Base-by-base conservation (phyloP, 1,140 invertebrate genomes). In the Drosophila tani region DNA sequence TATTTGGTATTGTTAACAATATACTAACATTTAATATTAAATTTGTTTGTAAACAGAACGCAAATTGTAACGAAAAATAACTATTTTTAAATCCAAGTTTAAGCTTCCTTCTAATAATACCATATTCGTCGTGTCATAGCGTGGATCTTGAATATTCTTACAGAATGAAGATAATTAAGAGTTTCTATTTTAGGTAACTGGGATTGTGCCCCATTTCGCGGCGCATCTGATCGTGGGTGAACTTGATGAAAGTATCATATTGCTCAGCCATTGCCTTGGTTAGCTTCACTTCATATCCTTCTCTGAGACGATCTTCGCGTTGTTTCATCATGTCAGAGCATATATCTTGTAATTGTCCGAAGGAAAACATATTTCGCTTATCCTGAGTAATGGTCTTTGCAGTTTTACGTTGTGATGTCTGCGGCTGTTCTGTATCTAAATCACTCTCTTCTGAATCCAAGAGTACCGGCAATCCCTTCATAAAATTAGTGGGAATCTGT, bases 221-320 rank as follows among this genome's bases (percentile, higher is more conserved):
- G 11, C 24, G 27, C 45, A 79, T 47, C 29, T 79, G 75, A 43
- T 79, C 65, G 35, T 70, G 58, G 0, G 24, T 78, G 3, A 79
- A 79, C 24, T 70, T 79, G 3, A 70, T 57, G 1, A 79, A 79
- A 0, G 32, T 40, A 27, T 77, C 74, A 12, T 78, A 69, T 46
- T 78, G 74, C 21, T 60, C 56, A 2, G 27, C 9, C 75, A 69
- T 19, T 19, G 40, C 29, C 5, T 29, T 17, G 14, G 27, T 56
- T 7, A 77, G 24, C 15, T 41, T 5, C 9, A 11, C 5, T 35
- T 78, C 75, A 14, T 57, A 78, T 14, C 32, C 1, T 7, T 77
- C 43, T 1, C 5, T 41, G 0, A 78, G 15, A 2, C 40, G 14
- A 8, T 62, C 2, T 5, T 77, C 74, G 0, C 12, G n/a, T 41